phyloP scores from a whole-genome alignment of 1,140 invertebrate species.

The Lutraria rhynchaena region DNA sequence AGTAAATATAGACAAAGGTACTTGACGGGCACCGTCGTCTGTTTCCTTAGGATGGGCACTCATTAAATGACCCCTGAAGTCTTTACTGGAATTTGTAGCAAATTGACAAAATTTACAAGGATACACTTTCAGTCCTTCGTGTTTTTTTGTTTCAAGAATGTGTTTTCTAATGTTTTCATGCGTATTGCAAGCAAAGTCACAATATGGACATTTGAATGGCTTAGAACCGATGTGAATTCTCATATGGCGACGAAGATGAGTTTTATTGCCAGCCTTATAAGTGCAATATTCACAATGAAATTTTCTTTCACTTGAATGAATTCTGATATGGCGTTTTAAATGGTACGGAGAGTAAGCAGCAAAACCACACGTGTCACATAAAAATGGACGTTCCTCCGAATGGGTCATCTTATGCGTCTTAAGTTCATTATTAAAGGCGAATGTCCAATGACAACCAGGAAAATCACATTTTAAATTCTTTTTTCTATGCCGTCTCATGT shows the following conservation, averaged over 20 bases:
- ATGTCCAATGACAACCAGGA: conserved; percentile 78
- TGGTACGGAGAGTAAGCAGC: conserved; percentile 90
- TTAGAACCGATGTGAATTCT: conserved; percentile 93
- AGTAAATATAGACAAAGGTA: conserved; percentile 73
- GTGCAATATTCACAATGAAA: conserved; percentile 90
- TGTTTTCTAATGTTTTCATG: conserved; percentile 95
- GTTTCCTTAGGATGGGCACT: conserved; percentile 83
- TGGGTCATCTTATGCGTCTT: conserved; percentile 76
- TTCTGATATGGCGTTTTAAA: conserved; percentile 84
- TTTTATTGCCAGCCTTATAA: conserved; percentile 77
- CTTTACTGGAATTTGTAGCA: conserved; percentile 86
- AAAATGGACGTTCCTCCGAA: conserved; percentile 83
- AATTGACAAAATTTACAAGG: conserved; percentile 87
- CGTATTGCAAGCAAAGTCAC: conserved; percentile 90
- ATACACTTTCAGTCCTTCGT: conserved; percentile 90
- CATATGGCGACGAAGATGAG: conserved; percentile 83
- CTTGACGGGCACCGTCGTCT: conserved; percentile 62
- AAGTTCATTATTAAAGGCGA: conserved; percentile 80
- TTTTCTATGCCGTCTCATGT: conserved; percentile 85
- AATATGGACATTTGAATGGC: conserved; percentile 90
- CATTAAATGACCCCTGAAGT: conserved; percentile 87
- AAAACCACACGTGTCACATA: conserved; percentile 87
- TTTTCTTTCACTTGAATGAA: conserved; percentile 84
- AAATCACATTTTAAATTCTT: conserved; percentile 86
- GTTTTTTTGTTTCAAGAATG: conserved; percentile 89